Base-by-base conservation (phyloP, 2,888 invertebrate species). In the Phaonia tiefii region DNA sequence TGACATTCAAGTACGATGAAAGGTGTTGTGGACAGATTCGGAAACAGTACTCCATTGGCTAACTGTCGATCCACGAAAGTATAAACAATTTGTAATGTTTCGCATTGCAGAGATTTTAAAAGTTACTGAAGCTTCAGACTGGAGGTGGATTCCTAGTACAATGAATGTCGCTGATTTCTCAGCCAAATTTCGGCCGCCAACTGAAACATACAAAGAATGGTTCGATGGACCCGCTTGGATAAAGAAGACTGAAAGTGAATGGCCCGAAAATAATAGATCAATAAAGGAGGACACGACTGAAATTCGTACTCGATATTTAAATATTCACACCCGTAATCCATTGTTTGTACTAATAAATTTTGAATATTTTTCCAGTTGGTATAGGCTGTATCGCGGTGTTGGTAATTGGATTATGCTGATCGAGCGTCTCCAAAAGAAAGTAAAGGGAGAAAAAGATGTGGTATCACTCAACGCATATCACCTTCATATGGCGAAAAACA, bases 221-320 rank as follows among this genome's bases (percentile, higher is more conserved):
- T 77, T 83, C 44, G 26, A 44, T 2, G 77, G 79, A 10, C 82
- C 82, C 1, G 46, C 10, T 1, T 79, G 79, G 75, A 20, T 81
- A 25, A 17, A 25, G 17, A 5, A 1, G 0, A 11, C 39, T 17
- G 49, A 56, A 54, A 17, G 22, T 26, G 15, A 51, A 2, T 82
- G 80, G 82, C 79, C 74, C n/a, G 15, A 15, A 22, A 1, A 13
- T 2, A 1, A n/a, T 13, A 54, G n/a, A n/a, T n/a, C n/a, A n/a
- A n/a, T n/a, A n/a, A n/a, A n/a, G n/a, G n/a, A n/a, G n/a, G n/a
- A n/a, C n/a, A n/a, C n/a, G n/a, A n/a, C n/a, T n/a, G n/a, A n/a
- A n/a, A n/a, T n/a, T n/a, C n/a, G n/a, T n/a, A n/a, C n/a, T n/a
- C n/a, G n/a, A n/a, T n/a, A n/a, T n/a, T n/a, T n/a, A n/a, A n/a